Percentiles rank a stretch among this genome's conserved stretches.
Conservation (phyloP, 2,113 vertebrate genomes). For the Hyperoodon ampullatus region DNA sequence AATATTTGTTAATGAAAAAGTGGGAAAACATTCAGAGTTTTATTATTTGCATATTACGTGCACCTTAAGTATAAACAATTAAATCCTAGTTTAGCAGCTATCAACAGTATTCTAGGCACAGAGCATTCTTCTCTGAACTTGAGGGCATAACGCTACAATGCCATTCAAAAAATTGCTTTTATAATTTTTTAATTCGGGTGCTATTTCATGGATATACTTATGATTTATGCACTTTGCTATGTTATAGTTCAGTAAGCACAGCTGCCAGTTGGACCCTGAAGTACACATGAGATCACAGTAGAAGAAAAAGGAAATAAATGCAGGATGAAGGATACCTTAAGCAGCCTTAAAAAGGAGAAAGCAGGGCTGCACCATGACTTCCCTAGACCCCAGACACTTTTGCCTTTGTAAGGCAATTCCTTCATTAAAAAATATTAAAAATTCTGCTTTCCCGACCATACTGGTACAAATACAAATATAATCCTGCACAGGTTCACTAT, state of each 20-base stretch:
- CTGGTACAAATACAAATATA: neutral
- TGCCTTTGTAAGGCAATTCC: neutral
- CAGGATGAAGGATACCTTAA: neutral
- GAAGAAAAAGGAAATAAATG: slow-evolving; percentile 8
- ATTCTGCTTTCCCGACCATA: neutral
- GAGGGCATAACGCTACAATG: neutral
- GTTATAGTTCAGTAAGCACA: neutral
- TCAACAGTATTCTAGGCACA: neutral
- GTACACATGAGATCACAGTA: neutral
- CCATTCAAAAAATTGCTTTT: neutral
- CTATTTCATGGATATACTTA: neutral
- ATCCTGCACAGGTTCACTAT: neutral
- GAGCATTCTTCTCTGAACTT: neutral
- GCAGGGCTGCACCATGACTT: neutral
- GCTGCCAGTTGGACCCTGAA: neutral
- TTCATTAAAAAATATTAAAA: neutral
- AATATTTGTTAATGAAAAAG: neutral
- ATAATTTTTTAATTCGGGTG: neutral
- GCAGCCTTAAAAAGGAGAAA: neutral
- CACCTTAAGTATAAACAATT: slow-evolving; percentile 14
- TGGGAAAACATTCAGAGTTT: neutral
- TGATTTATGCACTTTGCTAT: neutral
- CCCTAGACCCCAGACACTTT: neutral
- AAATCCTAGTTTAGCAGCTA: slow-evolving; percentile 11
- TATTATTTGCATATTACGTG: neutral